phyloP scores from a whole-genome alignment of 1,140 invertebrate genomes.

The Drosophila lowei region DNA sequence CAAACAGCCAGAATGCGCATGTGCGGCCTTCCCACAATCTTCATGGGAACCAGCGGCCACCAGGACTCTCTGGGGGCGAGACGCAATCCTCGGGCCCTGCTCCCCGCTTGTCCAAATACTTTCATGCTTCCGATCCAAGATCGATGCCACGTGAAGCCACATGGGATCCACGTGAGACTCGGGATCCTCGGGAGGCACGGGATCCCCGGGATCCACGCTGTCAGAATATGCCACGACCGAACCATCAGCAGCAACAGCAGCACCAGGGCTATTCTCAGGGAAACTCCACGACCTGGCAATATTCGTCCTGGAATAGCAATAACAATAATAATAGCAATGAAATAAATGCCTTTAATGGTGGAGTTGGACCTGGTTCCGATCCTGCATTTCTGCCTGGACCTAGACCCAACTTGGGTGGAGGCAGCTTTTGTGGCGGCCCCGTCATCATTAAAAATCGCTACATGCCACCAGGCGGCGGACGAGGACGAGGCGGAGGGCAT shows the following conservation, averaged over 20 bases:
- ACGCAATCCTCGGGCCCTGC: neutral
- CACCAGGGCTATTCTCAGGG: conserved; percentile 5
- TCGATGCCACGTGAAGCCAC: neutral
- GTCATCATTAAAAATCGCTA: neutral
- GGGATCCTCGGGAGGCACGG: too few species aligned
- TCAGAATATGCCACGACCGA: neutral
- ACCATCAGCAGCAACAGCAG: conserved; percentile 1
- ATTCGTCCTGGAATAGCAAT: neutral
- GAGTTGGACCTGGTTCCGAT: too few species aligned
- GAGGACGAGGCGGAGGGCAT: neutral
- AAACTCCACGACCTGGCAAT: neutral
- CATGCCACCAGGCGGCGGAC: neutral
- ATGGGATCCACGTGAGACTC: neutral
- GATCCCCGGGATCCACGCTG: conserved; percentile 21
- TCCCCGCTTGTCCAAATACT: neutral
- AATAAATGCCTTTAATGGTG: neutral
- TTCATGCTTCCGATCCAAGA: conserved; percentile 1
- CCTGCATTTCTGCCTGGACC: too few species aligned
- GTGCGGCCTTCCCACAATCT: too few species aligned
- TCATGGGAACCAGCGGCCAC: neutral
- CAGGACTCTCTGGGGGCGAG: neutral
- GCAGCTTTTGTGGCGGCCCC: conserved; percentile 5
- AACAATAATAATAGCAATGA: neutral
- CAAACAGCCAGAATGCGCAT: too few species aligned
- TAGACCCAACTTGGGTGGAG: too few species aligned